A percentile compares a stretch with the other conserved stretches of the same genome.
phyloP scores from a whole-genome alignment of 2,797 vertebrate species.

The Falco novaeseelandiae region DNA sequence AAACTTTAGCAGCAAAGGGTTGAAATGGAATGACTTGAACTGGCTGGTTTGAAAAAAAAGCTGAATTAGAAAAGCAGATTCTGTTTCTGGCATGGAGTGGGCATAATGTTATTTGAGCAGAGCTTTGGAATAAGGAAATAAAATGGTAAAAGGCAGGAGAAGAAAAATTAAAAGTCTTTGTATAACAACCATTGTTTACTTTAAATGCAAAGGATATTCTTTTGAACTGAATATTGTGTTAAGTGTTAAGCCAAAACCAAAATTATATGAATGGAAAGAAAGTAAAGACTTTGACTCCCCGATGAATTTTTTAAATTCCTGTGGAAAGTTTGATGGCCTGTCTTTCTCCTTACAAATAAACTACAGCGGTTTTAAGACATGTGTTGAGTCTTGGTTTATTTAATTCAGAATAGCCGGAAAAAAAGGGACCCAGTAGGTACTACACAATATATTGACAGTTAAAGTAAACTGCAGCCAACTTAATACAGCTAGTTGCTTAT shows the following conservation, averaged over 20 bases:
- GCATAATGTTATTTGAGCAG: conserved; percentile 34
- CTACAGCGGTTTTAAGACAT: conserved; percentile 76
- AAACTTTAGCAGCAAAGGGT: conserved; percentile 51
- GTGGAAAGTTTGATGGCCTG: conserved; percentile 82
- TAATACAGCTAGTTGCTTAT: not conserved
- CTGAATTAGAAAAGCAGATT: conserved; percentile 43
- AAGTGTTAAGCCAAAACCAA: conserved; percentile 86
- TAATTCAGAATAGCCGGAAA: conserved; percentile 69
- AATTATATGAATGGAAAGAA: conserved; percentile 89
- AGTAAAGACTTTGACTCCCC: conserved; percentile 81
- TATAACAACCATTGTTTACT: conserved; percentile 73
- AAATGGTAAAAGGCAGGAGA: conserved; percentile 55
- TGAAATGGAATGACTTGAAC: conserved; percentile 35
- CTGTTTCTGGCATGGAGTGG: not conserved
- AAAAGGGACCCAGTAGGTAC: conserved; percentile 47
- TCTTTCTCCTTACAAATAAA: conserved; percentile 81
- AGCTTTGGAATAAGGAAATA: conserved; percentile 34
- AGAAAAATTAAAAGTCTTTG: conserved; percentile 72
- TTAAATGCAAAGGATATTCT: conserved; percentile 75
- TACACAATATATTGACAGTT: conserved; percentile 61
- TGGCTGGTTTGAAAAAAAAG: conserved; percentile 38
- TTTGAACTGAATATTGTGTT: conserved; percentile 83
- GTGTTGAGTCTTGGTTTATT: conserved; percentile 77
- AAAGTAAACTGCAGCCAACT: conserved; percentile 20
- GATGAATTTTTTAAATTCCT: conserved; percentile 85